Conservation (phyloP, 2,888 invertebrate species). For the Caenorhabditis sp. region DNA sequence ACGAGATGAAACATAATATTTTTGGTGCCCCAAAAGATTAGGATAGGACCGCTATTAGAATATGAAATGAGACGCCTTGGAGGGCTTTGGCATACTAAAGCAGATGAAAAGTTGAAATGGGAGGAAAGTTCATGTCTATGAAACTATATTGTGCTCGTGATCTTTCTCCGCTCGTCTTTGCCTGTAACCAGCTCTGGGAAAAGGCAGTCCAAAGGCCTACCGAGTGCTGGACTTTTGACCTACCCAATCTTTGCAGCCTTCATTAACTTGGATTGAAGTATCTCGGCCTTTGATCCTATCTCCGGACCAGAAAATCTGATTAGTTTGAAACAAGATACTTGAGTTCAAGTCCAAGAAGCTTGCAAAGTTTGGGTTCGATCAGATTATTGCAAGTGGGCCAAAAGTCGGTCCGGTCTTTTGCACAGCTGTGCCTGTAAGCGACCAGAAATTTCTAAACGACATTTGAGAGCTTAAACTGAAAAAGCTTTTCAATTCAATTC, state of each 20-base stretch:
- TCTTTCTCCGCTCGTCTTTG: background rate
- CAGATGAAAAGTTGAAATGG: conserved; percentile 8
- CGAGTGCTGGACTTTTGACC: background rate
- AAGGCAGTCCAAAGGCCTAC: background rate
- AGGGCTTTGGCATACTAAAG: conserved; percentile 13
- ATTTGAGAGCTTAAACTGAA: background rate
- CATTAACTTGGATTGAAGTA: too few species aligned
- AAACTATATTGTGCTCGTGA: background rate
- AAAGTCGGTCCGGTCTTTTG: too few species aligned
- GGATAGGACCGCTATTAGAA: conserved; percentile 34
- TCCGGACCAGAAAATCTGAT: too few species aligned
- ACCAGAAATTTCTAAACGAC: background rate
- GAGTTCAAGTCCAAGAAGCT: too few species aligned
- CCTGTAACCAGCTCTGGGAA: background rate
- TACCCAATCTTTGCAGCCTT: too few species aligned
- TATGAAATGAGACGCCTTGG: conserved; percentile 32
- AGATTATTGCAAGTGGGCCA: too few species aligned
- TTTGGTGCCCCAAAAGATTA: conserved; percentile 16
- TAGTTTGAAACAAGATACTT: too few species aligned
- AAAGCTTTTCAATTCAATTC: too few species aligned
- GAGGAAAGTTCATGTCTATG: background rate
- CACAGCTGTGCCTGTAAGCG: too few species aligned
- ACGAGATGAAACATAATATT: conserved; percentile 29
- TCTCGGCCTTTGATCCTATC: too few species aligned
- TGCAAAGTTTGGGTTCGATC: too few species aligned